These are phyloP conservation scores for Lycodopsis pacificus DNA, from an alignment of 2,797 vertebrate species.

Conservation along the genomic window DNA sequence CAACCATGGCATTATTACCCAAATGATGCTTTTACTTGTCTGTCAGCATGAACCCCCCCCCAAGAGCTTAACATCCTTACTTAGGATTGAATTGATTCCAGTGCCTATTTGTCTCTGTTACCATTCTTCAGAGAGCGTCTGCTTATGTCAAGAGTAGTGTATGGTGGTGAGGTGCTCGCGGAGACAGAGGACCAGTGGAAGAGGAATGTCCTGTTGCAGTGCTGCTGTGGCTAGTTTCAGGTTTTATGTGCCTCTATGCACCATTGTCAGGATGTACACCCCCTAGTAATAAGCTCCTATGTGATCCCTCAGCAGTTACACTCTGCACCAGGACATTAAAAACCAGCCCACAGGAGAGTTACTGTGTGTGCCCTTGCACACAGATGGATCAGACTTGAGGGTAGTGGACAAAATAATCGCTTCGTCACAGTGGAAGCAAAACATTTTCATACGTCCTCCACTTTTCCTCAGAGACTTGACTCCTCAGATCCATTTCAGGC, in stretches of 20 bases:
- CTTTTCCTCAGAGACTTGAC: slow-evolving; percentile 43
- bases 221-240: slow-evolving; percentile 62
- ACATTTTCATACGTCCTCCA: slow-evolving; percentile 55
- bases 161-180: neutral
- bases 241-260: slow-evolving; percentile 66
- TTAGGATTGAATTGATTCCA: slow-evolving; percentile 15
- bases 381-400: slow-evolving; percentile 68
- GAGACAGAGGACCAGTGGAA: slow-evolving; percentile 30
- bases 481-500: slow-evolving; percentile 51
- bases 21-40: slow-evolving; percentile 24
- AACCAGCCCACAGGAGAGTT: slow-evolving; percentile 68
- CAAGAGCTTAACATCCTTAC: slow-evolving; percentile 21
- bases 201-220: slow-evolving; percentile 48
- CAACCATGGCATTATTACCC: slow-evolving; percentile 19
- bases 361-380: slow-evolving; percentile 51
- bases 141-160: neutral
- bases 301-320: slow-evolving; percentile 77
- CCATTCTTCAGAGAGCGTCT: neutral
- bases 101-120: slow-evolving; percentile 11
- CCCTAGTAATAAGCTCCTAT: slow-evolving; percentile 72
- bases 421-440: slow-evolving; percentile 73
- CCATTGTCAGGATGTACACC: slow-evolving; percentile 72
- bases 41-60: slow-evolving; percentile 22
- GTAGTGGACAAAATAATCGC: slow-evolving; percentile 72
- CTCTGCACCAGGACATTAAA: slow-evolving; percentile 68